Evolutionary conservation across 2,113 vertebrate genomes (phyloP).

Genomic region (Pygoscelis adeliae): DNA sequence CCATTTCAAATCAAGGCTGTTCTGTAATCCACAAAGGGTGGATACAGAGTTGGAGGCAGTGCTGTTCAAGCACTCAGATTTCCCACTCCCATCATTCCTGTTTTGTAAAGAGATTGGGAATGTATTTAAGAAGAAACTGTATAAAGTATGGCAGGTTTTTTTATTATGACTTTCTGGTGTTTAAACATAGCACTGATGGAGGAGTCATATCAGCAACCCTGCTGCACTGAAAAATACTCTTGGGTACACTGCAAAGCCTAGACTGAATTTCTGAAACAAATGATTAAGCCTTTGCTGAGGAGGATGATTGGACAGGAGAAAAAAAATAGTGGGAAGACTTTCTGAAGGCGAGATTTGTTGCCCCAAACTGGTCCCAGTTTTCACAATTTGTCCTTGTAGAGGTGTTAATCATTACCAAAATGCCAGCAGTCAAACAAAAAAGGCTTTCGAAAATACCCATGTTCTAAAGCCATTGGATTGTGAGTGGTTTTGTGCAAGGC

Average conservation of each 20-base stretch:
- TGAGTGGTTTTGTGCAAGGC: background rate
- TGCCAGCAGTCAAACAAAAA: background rate
- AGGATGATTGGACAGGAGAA: background rate
- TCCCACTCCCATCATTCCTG: background rate
- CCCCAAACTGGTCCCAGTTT: background rate
- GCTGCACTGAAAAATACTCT: background rate
- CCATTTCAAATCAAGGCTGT: background rate
- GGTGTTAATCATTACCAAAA: constrained; percentile 35
- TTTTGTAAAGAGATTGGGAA: background rate
- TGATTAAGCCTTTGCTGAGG: background rate
- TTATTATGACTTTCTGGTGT: background rate
- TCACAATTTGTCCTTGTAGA: background rate
- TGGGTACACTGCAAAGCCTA: background rate
- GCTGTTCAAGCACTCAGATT: background rate
- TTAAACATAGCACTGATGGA: background rate
- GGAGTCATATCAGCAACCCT: background rate
- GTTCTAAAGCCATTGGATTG: background rate
- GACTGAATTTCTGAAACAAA: background rate
- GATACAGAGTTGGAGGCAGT: background rate
- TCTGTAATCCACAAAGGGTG: background rate
- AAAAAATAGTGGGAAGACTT: background rate
- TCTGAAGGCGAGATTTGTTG: background rate
- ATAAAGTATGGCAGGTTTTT: background rate
- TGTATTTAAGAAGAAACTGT: background rate
- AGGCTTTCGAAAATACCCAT: background rate